A percentile compares a stretch with the other conserved stretches of the same genome.
Evolutionary conservation across 2,113 vertebrate genomes (phyloP).

Genomic region (Dicentrarchus labrax): DNA sequence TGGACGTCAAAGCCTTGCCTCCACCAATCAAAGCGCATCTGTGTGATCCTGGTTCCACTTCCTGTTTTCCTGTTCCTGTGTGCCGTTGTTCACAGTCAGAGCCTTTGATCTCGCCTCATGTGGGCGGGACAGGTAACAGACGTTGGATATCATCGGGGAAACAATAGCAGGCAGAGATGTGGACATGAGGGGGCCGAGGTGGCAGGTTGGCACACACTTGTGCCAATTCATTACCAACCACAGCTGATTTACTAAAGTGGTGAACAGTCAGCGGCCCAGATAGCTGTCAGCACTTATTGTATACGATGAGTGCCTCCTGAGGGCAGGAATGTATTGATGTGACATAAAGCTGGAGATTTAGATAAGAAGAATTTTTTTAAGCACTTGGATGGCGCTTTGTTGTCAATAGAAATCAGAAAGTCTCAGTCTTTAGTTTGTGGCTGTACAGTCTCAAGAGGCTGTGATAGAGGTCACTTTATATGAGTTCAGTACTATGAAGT

Average conservation of each 20-base stretch:
- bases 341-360: background rate
- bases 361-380: too few species aligned
- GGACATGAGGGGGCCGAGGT: slow-evolving; percentile 31
- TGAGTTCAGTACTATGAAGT: too few species aligned
- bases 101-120: slow-evolving; percentile 65
- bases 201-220: slow-evolving; percentile 45
- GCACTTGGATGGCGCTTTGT: too few species aligned
- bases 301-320: background rate
- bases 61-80: slow-evolving; percentile 71
- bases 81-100: slow-evolving; percentile 44
- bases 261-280: slow-evolving; percentile 18
- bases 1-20: slow-evolving; percentile 46
- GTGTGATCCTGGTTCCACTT: slow-evolving; percentile 64
- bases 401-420: too few species aligned
- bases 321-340: slow-evolving; percentile 6
- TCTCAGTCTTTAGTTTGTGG: too few species aligned
- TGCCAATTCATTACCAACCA: slow-evolving; percentile 41
- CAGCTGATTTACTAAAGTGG: slow-evolving; percentile 27
- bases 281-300: background rate
- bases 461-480: too few species aligned
- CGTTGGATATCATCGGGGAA: slow-evolving; percentile 50
- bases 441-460: too few species aligned
- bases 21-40: slow-evolving; percentile 48
- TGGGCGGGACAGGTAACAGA: slow-evolving; percentile 62
- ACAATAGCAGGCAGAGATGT: slow-evolving; percentile 64